phyloP scores from a whole-genome alignment of 2,888 invertebrate species.

The Hetaerina titia region DNA sequence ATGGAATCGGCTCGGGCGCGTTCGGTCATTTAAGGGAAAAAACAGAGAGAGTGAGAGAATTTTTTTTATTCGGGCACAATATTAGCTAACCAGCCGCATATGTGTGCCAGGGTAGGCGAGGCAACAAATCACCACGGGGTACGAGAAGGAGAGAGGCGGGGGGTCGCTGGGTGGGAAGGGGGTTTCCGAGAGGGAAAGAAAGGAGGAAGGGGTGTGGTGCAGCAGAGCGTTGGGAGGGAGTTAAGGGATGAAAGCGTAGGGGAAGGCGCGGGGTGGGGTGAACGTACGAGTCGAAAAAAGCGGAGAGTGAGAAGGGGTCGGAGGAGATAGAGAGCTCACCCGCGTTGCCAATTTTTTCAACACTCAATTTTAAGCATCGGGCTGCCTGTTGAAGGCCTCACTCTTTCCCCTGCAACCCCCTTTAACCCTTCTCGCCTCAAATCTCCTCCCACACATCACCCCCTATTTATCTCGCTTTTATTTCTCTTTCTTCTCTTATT shows the following conservation, averaged over 20 bases:
- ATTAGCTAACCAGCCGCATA: conserved; percentile 31
- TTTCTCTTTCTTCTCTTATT: neutral
- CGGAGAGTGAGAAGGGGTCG: neutral
- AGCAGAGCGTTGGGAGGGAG: neutral
- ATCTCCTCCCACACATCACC: neutral
- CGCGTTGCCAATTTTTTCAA: conserved; percentile 64
- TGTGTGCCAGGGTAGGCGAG: conserved; percentile 60
- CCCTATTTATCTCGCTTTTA: neutral
- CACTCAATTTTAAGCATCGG: conserved; percentile 55
- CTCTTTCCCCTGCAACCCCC: neutral
- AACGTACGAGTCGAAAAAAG: neutral
- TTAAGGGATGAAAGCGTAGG: neutral
- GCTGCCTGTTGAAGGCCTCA: conserved; percentile 52
- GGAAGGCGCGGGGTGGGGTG: neutral
- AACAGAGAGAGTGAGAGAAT: neutral
- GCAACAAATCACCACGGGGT: conserved; percentile 54
- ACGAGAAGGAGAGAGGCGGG: neutral
- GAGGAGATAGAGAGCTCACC: conserved; percentile 16
- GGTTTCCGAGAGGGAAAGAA: neutral
- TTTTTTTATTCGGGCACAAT: neutral
- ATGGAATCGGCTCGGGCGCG: neutral
- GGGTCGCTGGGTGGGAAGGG: neutral
- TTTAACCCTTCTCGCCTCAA: neutral
- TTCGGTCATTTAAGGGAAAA: conserved; percentile 36
- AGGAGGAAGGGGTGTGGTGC: neutral